A percentile compares a stretch with the other conserved stretches of the same genome.
These are phyloP conservation scores for Lasaia peninsularis DNA, from an alignment of 1,140 invertebrate genomes.

Conservation along the genomic window DNA sequence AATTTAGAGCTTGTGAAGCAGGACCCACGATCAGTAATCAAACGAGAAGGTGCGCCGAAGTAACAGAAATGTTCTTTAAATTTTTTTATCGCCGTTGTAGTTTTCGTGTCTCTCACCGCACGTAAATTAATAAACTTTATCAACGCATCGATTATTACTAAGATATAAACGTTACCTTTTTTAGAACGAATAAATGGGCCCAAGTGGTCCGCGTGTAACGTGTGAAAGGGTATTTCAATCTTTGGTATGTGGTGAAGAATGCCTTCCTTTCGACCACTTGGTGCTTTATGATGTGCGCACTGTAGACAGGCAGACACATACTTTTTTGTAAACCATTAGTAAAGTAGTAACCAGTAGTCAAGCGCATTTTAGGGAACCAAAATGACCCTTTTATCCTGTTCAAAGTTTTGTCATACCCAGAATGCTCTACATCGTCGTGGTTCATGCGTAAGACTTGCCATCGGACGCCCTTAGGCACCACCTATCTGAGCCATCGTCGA, in stretches of 20 bases:
- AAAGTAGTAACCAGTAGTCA: no score
- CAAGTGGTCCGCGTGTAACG: constrained; percentile 18
- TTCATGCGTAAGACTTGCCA: constrained; percentile 17
- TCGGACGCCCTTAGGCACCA: constrained; percentile 14
- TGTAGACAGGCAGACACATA: constrained; percentile 26
- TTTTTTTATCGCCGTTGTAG: constrained; percentile 10
- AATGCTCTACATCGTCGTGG: constrained; percentile 18
- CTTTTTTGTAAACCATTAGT: constrained; percentile 27
- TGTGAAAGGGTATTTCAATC: constrained; percentile 19
- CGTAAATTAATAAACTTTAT: constrained; percentile 24
- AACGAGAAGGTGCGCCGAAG: constrained; percentile 21
- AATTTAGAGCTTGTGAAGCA: constrained; percentile 26
- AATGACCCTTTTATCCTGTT: constrained; percentile 7
- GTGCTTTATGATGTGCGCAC: constrained; percentile 26
- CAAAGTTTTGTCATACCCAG: constrained; percentile 13
- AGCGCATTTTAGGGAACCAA: constrained; percentile 27
- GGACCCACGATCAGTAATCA: constrained; percentile 25
- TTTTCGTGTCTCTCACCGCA: constrained; percentile 23
- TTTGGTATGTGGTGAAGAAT: constrained; percentile 19
- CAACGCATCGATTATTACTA: constrained; percentile 21
- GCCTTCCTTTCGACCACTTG: constrained; percentile 16
- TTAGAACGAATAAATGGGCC: constrained; percentile 18
- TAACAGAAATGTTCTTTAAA: constrained; percentile 24
- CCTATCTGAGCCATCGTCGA: not conserved
- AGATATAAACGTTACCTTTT: constrained; percentile 15